A percentile compares a stretch with the other conserved stretches of the same genome.
These are phyloP conservation scores for Anastrepha ludens DNA, from an alignment of 1,140 invertebrate genomes.

Conservation along the genomic window DNA sequence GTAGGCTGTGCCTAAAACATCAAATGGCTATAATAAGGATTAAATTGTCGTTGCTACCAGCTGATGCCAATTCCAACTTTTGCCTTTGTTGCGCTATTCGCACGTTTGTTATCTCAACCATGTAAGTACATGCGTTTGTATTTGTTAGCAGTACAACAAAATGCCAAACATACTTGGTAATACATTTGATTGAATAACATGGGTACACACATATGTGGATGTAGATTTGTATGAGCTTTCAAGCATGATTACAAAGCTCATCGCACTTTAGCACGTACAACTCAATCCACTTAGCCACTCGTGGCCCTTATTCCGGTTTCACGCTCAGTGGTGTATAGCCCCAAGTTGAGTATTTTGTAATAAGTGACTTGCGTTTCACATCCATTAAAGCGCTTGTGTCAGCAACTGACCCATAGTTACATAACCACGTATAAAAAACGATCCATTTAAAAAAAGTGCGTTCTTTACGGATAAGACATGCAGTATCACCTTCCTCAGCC, in stretches of 20 bases:
- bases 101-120: background rate
- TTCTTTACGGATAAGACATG: no score
- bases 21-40: slow-evolving; percentile 1
- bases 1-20: background rate
- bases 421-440: no score
- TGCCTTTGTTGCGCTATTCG: background rate
- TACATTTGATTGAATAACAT: slow-evolving; percentile 20
- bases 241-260: no score
- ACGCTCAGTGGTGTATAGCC: background rate
- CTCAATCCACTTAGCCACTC: background rate
- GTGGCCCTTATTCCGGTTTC: slow-evolving; percentile 3
- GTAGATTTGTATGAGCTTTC: background rate
- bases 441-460: no score
- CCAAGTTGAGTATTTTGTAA: background rate
- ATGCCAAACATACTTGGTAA: background rate
- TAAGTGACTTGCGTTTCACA: background rate
- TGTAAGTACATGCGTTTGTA: background rate
- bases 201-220: background rate
- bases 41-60: background rate
- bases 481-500: no score
- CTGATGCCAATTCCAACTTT: background rate
- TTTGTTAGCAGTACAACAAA: background rate
- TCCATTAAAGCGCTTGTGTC: no score
- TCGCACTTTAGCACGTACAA: background rate
- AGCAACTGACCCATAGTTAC: no score